Percentiles rank a stretch among this genome's conserved stretches.
Evolutionary conservation across 2,797 vertebrate genomes (phyloP).

Genomic region (Takifugu rubripes): DNA sequence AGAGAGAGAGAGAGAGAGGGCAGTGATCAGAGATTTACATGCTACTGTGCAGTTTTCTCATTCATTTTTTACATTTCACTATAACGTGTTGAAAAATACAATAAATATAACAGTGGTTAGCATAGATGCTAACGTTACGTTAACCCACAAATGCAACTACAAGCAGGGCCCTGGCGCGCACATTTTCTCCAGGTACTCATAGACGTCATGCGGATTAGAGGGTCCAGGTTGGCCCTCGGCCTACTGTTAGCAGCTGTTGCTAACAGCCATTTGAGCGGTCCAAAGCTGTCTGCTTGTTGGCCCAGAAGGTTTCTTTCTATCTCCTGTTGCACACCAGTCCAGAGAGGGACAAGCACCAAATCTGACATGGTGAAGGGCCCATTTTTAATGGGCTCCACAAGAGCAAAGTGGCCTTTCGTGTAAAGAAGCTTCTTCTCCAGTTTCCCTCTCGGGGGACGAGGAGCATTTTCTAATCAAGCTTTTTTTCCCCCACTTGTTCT

Average conservation of each 20-base stretch:
- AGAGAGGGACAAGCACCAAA: constrained; percentile 3
- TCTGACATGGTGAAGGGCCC: background rate
- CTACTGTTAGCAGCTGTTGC: too few species aligned
- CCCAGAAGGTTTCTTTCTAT: background rate
- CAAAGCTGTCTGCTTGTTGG: too few species aligned
- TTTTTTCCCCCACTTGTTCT: constrained; percentile 41
- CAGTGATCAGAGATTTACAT: constrained; percentile 21
- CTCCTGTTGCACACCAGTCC: constrained; percentile 3
- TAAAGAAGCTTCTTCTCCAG: constrained; percentile 1
- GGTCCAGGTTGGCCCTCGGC: too few species aligned
- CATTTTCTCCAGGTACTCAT: too few species aligned
- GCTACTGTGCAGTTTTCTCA: constrained; percentile 36
- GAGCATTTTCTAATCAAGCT: constrained; percentile 38
- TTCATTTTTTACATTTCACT: constrained; percentile 46
- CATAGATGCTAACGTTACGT: too few species aligned
- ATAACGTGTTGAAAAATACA: too few species aligned
- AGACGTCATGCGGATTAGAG: too few species aligned
- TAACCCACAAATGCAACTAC: too few species aligned
- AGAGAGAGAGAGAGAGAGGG: constrained; percentile 25
- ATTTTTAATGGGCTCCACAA: constrained; percentile 16
- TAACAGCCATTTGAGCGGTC: too few species aligned
- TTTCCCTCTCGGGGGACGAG: constrained; percentile 18
- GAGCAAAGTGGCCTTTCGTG: constrained; percentile 12
- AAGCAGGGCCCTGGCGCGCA: too few species aligned
- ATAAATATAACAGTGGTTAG: too few species aligned